Evolutionary conservation across 2,888 invertebrate genomes (phyloP), one percentile per base, ranked within the genome.

Genomic region (Pandemis heparana): DNA sequence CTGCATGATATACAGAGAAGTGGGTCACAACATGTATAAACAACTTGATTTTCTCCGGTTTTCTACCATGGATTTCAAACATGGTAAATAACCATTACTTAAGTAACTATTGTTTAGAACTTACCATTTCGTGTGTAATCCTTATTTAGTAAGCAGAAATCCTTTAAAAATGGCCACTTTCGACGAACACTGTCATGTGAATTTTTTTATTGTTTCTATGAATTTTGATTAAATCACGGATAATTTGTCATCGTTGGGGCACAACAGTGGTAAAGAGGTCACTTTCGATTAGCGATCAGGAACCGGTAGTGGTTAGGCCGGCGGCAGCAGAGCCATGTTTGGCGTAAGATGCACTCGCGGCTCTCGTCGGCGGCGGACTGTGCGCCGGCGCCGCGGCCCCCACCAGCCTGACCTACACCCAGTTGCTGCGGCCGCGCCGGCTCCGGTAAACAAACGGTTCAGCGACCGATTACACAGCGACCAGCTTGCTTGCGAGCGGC

Each of bases 391-490:
- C 75, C 78, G 82, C 79, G 79, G 83, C 82, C 89, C 89, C 90
- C 90, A 82, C 90, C 87, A 84, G 81, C 85, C 87, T 91, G 94
- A 93, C 93, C 92, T 91, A 93, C 92, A 92, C 90, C 90, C 84
- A 84, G 85, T 79, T 82, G 83, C 80, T 81, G 84, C 85, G 82
- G 85, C 81, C 83, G 84, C 87, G 85, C 84, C 87, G 88, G 84
- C 89, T 86, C 85, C 89, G 89, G 92, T 91, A 92, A 92, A 93
- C 93, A 93, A 91, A 91, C 92, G 92, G 94, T 94, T 94, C 94
- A 92, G 84, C 92, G 93, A 92, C 92, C 94, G 93, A 94, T 93
- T 92, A 89, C 86, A 86, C 81, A 84, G 82, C 78, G 81, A 83
- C 81, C 83, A 81, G 84, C 83, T 83, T 79, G 79, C 83, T 87